Percentiles rank a stretch among this genome's conserved stretches.
Evolutionary conservation across 2,888 invertebrate genomes (phyloP).

Genomic region (Xestia c-nigrum): DNA sequence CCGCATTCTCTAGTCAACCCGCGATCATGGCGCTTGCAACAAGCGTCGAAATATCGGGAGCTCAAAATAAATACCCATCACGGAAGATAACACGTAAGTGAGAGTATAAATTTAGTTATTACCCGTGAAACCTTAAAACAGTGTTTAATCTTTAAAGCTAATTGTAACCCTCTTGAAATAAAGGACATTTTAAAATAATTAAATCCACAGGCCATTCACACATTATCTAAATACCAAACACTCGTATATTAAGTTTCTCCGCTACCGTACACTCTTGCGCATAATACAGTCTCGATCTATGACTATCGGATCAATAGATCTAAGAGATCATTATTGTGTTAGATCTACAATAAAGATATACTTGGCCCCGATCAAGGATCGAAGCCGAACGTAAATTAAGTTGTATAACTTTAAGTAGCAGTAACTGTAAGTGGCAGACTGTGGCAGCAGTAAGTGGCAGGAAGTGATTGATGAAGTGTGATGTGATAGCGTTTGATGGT

Average conservation of each 20-base stretch:
- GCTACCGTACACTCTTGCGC: conserved; percentile 7
- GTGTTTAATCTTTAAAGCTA: too few species aligned
- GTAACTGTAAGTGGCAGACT: conserved; percentile 37
- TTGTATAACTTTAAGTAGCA: conserved; percentile 30
- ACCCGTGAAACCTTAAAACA: too few species aligned
- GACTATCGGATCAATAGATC: conserved; percentile 44
- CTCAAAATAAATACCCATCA: too few species aligned
- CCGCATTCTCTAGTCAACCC: too few species aligned
- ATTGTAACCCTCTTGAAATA: not conserved
- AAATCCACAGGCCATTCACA: not conserved
- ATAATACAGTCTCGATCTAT: conserved; percentile 50
- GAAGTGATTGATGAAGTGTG: conserved; percentile 51
- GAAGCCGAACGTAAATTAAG: conserved; percentile 44
- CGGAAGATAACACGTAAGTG: too few species aligned
- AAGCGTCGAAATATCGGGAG: too few species aligned
- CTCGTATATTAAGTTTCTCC: not conserved
- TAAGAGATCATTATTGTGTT: conserved; percentile 61
- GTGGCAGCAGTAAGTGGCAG: conserved; percentile 24
- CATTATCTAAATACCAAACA: conserved; percentile 1
- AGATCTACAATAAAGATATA: conserved; percentile 69
- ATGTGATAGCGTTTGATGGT: conserved; percentile 11
- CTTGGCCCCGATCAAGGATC: conserved; percentile 50
- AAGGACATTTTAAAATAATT: not conserved
- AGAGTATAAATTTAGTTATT: too few species aligned
- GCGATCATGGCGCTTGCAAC: too few species aligned